phyloP scores from a whole-genome alignment of 2,888 invertebrate genomes.

The Pteria penguin region DNA sequence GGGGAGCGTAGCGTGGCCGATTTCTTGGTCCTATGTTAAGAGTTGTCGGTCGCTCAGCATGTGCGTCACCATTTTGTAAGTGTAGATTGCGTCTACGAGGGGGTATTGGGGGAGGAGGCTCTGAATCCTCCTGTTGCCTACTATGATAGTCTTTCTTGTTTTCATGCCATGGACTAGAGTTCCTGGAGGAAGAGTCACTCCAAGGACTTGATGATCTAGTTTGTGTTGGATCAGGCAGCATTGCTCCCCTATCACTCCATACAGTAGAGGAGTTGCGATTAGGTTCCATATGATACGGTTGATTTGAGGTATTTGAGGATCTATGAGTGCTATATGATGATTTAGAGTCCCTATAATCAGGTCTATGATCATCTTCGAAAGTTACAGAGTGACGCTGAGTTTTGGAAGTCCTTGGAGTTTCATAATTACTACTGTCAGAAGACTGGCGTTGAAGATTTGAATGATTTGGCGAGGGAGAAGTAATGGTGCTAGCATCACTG shows the following conservation, averaged over 20 bases:
- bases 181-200: constrained; percentile 6
- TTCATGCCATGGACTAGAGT: constrained; percentile 54
- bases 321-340: constrained; percentile 83
- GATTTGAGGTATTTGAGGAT: constrained; percentile 87
- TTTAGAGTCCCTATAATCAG: constrained; percentile 55
- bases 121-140: constrained; percentile 38
- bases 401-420: constrained; percentile 64
- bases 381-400: constrained; percentile 76
- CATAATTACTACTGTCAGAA: constrained; percentile 72
- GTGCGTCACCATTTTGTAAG: constrained; percentile 48
- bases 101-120: constrained; percentile 57
- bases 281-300: constrained; percentile 9
- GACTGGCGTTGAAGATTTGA: constrained; percentile 69
- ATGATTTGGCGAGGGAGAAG: constrained; percentile 62
- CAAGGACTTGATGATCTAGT: constrained; percentile 22
- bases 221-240: too few relatives aligned
- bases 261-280: constrained; percentile 25
- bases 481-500: constrained; percentile 65
- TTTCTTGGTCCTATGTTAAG: constrained; percentile 84
- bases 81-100: constrained; percentile 52
- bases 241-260: constrained; percentile 15
- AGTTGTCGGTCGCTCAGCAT: constrained; percentile 82
- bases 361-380: constrained; percentile 76
- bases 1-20: constrained; percentile 81
- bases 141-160: constrained; percentile 27